Evolutionary conservation across 2,888 invertebrate genomes (phyloP).

Genomic region (Hypomecis punctinalis): DNA sequence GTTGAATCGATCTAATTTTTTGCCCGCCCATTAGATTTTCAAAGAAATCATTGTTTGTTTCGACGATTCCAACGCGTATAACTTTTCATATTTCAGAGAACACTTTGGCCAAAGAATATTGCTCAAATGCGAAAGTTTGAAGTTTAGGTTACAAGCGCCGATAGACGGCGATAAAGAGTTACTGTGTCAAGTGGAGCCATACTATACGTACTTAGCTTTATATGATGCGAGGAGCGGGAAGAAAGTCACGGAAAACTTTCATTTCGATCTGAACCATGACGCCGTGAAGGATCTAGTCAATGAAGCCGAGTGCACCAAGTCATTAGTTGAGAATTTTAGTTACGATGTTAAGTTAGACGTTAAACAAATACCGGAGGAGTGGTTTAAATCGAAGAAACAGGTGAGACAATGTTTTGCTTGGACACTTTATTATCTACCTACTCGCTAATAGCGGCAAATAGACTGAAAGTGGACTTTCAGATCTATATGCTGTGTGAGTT

Average conservation of each 20-base stretch:
- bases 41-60: constrained; percentile 13
- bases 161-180: constrained; percentile 91
- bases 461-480: no score
- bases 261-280: constrained; percentile 93
- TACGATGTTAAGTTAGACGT: constrained; percentile 86
- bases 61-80: background rate
- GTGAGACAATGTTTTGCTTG: constrained; percentile 53
- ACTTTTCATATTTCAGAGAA: constrained; percentile 84
- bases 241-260: constrained; percentile 97
- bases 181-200: constrained; percentile 95
- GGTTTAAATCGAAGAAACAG: constrained; percentile 89
- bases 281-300: constrained; percentile 86
- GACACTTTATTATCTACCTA: no score
- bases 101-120: constrained; percentile 94
- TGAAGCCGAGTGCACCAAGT: constrained; percentile 76
- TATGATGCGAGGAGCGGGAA: constrained; percentile 95
- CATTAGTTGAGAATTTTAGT: constrained; percentile 82
- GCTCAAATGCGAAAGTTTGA: constrained; percentile 92
- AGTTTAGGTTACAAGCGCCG: constrained; percentile 93
- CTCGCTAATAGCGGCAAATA: no score
- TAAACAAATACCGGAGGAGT: constrained; percentile 89
- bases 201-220: constrained; percentile 94
- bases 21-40: background rate
- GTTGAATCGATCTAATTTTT: background rate
- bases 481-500: no score